Evolutionary conservation across 2,888 invertebrate species (phyloP), one percentile per base, ranked within the genome.

Genomic region (Eumacrocentrus americanus): DNA sequence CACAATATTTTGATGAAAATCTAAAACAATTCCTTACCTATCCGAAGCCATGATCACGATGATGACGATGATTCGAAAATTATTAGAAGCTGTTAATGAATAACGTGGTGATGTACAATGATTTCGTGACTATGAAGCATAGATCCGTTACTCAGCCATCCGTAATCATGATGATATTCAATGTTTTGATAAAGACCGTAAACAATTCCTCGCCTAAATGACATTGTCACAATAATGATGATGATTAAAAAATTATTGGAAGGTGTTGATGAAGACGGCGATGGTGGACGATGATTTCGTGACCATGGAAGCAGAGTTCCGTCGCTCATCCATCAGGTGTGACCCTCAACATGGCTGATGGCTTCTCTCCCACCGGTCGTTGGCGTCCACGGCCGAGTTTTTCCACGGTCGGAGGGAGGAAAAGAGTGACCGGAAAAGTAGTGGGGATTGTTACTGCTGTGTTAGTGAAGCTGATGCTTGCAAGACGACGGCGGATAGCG

Each of bases 261-360:
- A 29, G 29, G 29, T 9, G 29, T 29, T 29, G 29, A 29, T 29
- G 29, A 29, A 29, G 29, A 29, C 29, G 29, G 9, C 4, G 5
- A 29, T 6, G 29, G 29, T 29, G 29, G 9, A 29, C 29, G 29
- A 29, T 37, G 37, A n/a, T 7, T 37, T n/a, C 9, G 46, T 51
- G 63, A 56, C 48, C 70, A 69, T 61, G 61, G 59, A 66, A 61
- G 62, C 68, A 66, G 64, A 71, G 67, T 70, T 72, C 70, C 71
- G 70, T 62, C 64, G 37, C 53, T 64, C 64, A 67, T 71, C 64
- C 67, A 65, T 73, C 72, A 72, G 72, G 74, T 73, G 73, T 72
- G 72, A 72, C 71, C 73, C 63, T 62, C 61, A 51, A 51, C 53
- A 58, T 53, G 58, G 61, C 56, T 62, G 60, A 64, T 64, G 57